These are phyloP conservation scores for Dinomys branickii DNA, from an alignment of 2,113 vertebrate species.

Conservation along the genomic window DNA sequence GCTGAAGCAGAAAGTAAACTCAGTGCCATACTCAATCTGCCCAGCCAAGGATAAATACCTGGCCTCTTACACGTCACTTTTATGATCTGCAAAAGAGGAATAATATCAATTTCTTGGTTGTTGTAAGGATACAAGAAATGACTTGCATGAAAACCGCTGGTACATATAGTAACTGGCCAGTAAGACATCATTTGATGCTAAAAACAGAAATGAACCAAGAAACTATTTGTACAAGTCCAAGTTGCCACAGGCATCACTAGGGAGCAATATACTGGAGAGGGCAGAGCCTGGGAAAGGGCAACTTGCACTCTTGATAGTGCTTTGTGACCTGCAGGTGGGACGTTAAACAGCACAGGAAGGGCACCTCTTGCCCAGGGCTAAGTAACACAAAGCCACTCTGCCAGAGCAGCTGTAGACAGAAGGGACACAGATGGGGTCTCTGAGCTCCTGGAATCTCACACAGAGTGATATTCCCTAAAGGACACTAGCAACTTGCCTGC, in stretches of 20 bases:
- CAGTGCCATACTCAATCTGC: background rate
- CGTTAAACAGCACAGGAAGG: background rate
- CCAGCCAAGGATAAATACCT: background rate
- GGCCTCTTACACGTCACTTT: background rate
- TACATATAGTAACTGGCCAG: background rate
- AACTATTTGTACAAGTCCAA: background rate
- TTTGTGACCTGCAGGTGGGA: background rate
- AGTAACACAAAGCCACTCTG: background rate
- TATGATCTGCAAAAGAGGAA: background rate
- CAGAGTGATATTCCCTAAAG: background rate
- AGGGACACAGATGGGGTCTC: background rate
- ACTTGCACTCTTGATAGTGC: fast-evolving
- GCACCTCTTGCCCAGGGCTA: background rate
- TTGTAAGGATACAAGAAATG: background rate
- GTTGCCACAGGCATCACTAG: fast-evolving
- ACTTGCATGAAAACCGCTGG: background rate
- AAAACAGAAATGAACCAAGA: background rate
- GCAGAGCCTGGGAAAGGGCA: background rate
- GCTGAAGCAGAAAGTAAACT: background rate
- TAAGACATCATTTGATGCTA: background rate
- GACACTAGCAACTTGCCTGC: background rate
- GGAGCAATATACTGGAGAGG: background rate
- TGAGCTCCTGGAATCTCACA: background rate
- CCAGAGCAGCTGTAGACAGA: background rate
- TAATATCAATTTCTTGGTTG: background rate